phyloP scores from a whole-genome alignment of 2,113 vertebrate species.

The Romanogobio albipinnatus region DNA sequence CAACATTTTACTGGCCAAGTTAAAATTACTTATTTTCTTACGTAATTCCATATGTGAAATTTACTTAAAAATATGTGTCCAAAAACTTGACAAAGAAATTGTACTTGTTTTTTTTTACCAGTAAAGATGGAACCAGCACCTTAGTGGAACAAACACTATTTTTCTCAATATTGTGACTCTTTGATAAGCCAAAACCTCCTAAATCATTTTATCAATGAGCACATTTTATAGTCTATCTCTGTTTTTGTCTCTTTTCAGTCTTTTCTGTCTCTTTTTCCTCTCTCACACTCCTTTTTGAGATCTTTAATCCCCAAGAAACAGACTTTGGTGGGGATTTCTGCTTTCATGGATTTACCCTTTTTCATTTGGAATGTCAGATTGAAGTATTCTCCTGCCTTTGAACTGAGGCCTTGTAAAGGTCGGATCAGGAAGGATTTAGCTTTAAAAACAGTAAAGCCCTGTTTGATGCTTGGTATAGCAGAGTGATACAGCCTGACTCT shows the following conservation, averaged over 20 bases:
- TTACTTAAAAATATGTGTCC: too few relatives aligned
- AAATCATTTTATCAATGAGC: not conserved
- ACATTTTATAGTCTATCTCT: too few relatives aligned
- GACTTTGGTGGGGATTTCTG: constrained; percentile 26
- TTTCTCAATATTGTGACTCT: not conserved
- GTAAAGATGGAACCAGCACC: not conserved
- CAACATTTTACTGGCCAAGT: too few relatives aligned
- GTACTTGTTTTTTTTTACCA: not conserved
- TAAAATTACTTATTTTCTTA: too few relatives aligned
- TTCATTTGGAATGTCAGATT: constrained; percentile 19
- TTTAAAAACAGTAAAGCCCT: not conserved
- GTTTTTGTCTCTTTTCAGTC: not conserved
- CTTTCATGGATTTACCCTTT: constrained; percentile 23
- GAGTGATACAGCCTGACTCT: constrained; percentile 20
- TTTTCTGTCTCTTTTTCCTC: not conserved
- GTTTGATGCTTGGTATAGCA: constrained; percentile 37
- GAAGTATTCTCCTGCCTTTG: constrained; percentile 18
- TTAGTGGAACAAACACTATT: not conserved
- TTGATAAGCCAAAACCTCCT: not conserved
- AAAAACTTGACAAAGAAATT: too few relatives aligned
- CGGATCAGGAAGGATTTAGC: constrained; percentile 30
- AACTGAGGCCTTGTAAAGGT: constrained; percentile 42
- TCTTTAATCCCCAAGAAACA: constrained; percentile 37
- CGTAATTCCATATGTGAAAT: too few relatives aligned
- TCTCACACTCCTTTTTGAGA: not conserved